Base-by-base conservation (phyloP, 1,140 invertebrate species). In the Platorchestia sp. region DNA sequence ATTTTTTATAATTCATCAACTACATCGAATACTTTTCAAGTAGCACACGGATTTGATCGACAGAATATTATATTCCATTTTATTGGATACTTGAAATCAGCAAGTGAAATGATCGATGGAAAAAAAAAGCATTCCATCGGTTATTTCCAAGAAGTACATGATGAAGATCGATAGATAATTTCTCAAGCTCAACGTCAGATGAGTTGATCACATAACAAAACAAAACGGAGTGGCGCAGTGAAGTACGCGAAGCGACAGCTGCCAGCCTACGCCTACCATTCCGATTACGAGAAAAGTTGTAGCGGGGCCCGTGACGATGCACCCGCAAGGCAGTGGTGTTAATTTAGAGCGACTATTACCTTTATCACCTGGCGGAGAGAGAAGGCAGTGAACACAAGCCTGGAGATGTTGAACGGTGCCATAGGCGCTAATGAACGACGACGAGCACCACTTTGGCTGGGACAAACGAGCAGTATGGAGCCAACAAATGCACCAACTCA, bases 401-500 rank as follows among this genome's bases (percentile, higher is more conserved):
- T 44, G 87, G 43, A 89, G 87, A 89, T 44, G 87, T 89, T 89
- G 41, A 89, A 44, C n/a, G 87, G 87, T 42, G 41, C 87, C 43
- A 41, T 89, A 44, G 43, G 87, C 87, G 87, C 87, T 89, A 89
- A 89, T 89, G 87, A 89, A 89, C 43, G 87, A 89, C 87, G 87
- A 89, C 87, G n/a, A 89, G 87, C 43, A 44, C 87, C 87, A 89
- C 87, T 89, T 89, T 5, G 87, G 87, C 41, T 41, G 10, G 27
- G 43, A 89, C 41, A 41, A 89, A 89, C 87, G 87, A 89, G 87
- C 87, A 89, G 43, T 89, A 89, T 44, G 41, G 87, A 41, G 87
- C 87, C 87, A 89, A 89, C 87, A 89, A 89, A 89, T 89, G 87
- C 87, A 89, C 87, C 87, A 42, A 89, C 87, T 89, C 41, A 89